phyloP scores from a whole-genome alignment of 2,888 invertebrate species.

The Hemithea aestivaria region DNA sequence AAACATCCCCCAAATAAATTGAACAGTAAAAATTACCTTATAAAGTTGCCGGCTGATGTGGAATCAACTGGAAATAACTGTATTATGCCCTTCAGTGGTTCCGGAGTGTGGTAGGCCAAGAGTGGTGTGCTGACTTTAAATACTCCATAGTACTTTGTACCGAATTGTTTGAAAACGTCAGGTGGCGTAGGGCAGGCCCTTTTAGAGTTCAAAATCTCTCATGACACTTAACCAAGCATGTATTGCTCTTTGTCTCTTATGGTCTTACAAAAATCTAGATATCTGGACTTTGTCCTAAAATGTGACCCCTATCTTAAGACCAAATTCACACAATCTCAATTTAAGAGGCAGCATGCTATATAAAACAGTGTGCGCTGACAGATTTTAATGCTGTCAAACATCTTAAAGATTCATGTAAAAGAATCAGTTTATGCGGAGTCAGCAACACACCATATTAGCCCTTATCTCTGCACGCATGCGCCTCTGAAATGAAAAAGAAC shows the following conservation, averaged over 20 bases:
- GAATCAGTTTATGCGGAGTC: constrained; percentile 51
- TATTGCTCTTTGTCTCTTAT: constrained; percentile 53
- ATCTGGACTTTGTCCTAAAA: constrained; percentile 7
- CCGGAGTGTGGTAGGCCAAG: constrained; percentile 76
- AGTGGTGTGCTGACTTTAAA: constrained; percentile 69
- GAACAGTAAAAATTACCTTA: constrained; percentile 59
- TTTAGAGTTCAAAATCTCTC: constrained; percentile 67
- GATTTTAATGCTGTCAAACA: constrained; percentile 42
- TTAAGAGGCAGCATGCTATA: constrained; percentile 75
- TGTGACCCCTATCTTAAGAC: constrained; percentile 1
- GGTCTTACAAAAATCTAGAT: constrained; percentile 18
- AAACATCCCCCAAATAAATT: constrained; percentile 23
- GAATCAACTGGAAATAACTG: constrained; percentile 71
- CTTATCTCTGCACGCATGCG: constrained; percentile 76
- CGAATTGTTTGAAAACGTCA: constrained; percentile 48
- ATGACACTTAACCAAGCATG: constrained; percentile 75
- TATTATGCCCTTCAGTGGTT: constrained; percentile 75
- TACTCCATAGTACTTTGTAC: constrained; percentile 32
- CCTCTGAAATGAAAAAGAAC: constrained; percentile 78
- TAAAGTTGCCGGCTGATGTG: constrained; percentile 23
- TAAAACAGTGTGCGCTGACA: constrained; percentile 75
- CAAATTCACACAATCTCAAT: constrained; percentile 15
- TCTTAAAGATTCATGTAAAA: constrained; percentile 40
- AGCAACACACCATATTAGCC: constrained; percentile 76
- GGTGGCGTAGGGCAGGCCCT: constrained; percentile 75